A percentile compares a stretch with the other conserved stretches of the same genome.
phyloP scores from a whole-genome alignment of 2,888 invertebrate species.

The Capitulum mitella region DNA sequence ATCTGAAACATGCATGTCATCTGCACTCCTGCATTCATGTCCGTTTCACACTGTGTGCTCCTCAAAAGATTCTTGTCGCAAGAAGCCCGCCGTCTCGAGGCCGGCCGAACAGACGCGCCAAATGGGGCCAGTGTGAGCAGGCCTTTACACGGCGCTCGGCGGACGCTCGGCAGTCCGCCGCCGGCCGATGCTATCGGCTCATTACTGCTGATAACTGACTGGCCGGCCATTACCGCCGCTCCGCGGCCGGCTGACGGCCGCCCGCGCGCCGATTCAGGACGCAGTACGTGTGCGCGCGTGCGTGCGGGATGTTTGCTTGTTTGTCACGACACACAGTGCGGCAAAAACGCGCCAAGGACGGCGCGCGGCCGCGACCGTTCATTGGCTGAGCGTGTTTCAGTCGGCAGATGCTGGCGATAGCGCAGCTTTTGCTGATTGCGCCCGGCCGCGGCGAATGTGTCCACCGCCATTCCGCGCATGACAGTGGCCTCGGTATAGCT shows the following conservation, averaged over 20 bases:
- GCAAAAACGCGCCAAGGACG: not conserved
- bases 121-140: too few species aligned
- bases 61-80: too few species aligned
- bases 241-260: not conserved
- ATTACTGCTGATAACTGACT: not conserved
- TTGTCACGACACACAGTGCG: slow-evolving; percentile 7
- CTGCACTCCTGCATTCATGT: not conserved
- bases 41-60: not conserved
- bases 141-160: too few species aligned
- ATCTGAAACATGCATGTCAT: too few species aligned
- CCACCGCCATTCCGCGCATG: not conserved
- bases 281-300: slow-evolving; percentile 4
- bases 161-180: too few species aligned
- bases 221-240: not conserved
- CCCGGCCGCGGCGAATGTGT: not conserved
- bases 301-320: not conserved
- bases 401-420: not conserved
- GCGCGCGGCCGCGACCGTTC: not conserved
- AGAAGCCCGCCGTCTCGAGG: too few species aligned
- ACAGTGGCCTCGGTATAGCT: not conserved
- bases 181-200: not conserved
- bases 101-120: too few species aligned
- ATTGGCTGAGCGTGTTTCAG: not conserved
- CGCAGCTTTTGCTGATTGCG: not conserved
- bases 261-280: not conserved